Percentiles rank a stretch among this genome's conserved stretches.
These are phyloP conservation scores for Cheilosia scutellata DNA, from an alignment of 2,888 invertebrate species.

Conservation along the genomic window DNA sequence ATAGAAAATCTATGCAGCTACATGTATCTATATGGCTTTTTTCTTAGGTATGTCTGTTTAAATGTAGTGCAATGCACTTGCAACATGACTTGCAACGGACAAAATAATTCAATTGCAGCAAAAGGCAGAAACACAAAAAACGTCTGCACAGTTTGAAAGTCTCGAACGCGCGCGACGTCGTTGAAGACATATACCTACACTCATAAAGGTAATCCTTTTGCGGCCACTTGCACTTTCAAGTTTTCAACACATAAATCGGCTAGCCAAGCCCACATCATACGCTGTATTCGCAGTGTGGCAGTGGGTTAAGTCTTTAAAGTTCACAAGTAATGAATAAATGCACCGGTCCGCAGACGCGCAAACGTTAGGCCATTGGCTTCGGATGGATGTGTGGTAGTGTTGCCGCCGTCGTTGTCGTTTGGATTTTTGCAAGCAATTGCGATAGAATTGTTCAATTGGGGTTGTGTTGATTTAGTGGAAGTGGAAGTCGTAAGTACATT, in stretches of 20 bases:
- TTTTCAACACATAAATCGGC: slow-evolving; percentile 57
- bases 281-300: slow-evolving; percentile 44
- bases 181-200: slow-evolving; percentile 20
- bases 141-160: slow-evolving; percentile 62
- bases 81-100: slow-evolving; percentile 65
- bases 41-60: slow-evolving; percentile 42
- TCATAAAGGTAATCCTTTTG: slow-evolving; percentile 65
- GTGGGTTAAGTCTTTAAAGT: slow-evolving; percentile 74
- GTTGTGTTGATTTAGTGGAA: slow-evolving; percentile 23
- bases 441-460: slow-evolving; percentile 19
- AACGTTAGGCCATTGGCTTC: slow-evolving; percentile 53
- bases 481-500: slow-evolving; percentile 23
- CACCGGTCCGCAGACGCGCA: slow-evolving; percentile 24
- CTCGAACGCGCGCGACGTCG: slow-evolving; percentile 28
- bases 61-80: slow-evolving; percentile 75
- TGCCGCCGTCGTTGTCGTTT: slow-evolving; percentile 11
- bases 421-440: slow-evolving; percentile 15
- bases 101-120: slow-evolving; percentile 42
- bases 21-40: background rate
- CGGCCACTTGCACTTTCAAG: slow-evolving; percentile 72
- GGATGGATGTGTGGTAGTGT: slow-evolving; percentile 19
- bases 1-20: slow-evolving; percentile 20
- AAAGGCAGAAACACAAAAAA: slow-evolving; percentile 1
- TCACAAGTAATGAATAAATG: slow-evolving; percentile 51
- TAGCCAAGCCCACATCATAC: slow-evolving; percentile 51